Evolutionary conservation across 92 coral and sea anemone species (phyloP), one percentile per base, ranked within the genome.

Genomic region (Heliopora coerulea): DNA sequence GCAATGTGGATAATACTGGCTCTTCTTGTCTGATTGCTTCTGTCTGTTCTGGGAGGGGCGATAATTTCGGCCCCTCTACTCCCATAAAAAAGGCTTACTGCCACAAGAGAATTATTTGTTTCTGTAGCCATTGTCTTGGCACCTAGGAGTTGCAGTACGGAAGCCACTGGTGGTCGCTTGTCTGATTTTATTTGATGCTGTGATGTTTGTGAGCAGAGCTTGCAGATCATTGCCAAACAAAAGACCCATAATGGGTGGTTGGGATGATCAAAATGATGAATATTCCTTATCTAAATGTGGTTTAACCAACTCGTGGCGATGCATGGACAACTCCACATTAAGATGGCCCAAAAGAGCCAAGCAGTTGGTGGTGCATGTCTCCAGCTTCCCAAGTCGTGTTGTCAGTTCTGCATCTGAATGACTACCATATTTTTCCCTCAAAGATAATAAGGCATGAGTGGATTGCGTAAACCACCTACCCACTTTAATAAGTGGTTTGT

Each of bases 111-210:
- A n/a, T n/a, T n/a, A n/a, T n/a, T n/a, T n/a, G n/a, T n/a, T n/a
- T n/a, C 20, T 17, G 20, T 3, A 3, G 17, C 58, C 21, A 17
- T 50, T 50, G 58, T 23, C 58, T 5, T 23, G 20, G 7, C 20
- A 17, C 7, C 58, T 7, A 3, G 58, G 17, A 17, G 20, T 50
- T 23, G 58, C 26, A 17, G 6, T 50, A 37, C 12, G 5, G 42
- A 37, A 5, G 12, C 42, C 42, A 12, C 26, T 50, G 8, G 21
- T 50, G 37, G 72, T 65, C 54, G 72, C 49, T 65, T 65, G 33
- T 29, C 56, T 34, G 49, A 65, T 65, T 65, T 40, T 65, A 65
- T 65, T 65, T 21, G 72, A 65, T 3, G 72, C 72, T 9, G 44
- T 62, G 19, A 65, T 40, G 19, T 27, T 65, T 0, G 56, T 21